These are phyloP conservation scores for Halictus ligatus DNA, from an alignment of 2,888 invertebrate species.

Conservation along the genomic window DNA sequence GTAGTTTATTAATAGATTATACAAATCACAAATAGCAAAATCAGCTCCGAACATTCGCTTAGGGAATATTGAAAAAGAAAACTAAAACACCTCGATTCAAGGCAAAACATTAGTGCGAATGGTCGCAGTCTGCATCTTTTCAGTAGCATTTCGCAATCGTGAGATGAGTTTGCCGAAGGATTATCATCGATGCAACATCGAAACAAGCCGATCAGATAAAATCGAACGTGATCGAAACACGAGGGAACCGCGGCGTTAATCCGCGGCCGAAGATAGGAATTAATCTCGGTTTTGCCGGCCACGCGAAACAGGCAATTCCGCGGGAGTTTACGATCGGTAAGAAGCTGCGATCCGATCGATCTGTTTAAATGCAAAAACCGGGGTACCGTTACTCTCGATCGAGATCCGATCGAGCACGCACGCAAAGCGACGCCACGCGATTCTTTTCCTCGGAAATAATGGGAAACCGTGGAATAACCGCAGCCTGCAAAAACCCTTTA, in stretches of 20 bases:
- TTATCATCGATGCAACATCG: not conserved
- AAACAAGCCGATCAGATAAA: not conserved
- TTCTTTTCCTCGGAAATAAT: slow-evolving; percentile 18
- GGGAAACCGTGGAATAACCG: slow-evolving; percentile 43
- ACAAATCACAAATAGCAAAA: not conserved
- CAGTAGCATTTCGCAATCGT: not conserved
- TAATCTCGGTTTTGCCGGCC: not conserved
- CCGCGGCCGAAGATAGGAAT: not conserved
- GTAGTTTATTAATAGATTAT: too few species aligned
- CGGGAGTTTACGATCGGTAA: slow-evolving; percentile 15
- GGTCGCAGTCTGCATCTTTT: too few species aligned
- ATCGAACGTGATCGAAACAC: not conserved
- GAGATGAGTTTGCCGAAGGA: not conserved
- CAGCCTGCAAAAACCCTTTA: not conserved
- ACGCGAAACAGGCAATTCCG: not conserved
- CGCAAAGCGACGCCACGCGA: slow-evolving; percentile 24
- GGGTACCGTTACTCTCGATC: slow-evolving; percentile 35
- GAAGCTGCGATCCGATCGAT: slow-evolving; percentile 12
- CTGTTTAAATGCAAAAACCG: slow-evolving; percentile 32
- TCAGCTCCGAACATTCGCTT: too few species aligned
- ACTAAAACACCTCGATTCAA: not conserved
- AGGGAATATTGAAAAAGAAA: not conserved
- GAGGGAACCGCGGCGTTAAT: not conserved
- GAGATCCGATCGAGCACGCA: slow-evolving; percentile 1
- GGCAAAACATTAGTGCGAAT: not conserved